phyloP scores from a whole-genome alignment of 37 sponge, comb jelly and placozoan species.

The Aplysina aerophoba region DNA sequence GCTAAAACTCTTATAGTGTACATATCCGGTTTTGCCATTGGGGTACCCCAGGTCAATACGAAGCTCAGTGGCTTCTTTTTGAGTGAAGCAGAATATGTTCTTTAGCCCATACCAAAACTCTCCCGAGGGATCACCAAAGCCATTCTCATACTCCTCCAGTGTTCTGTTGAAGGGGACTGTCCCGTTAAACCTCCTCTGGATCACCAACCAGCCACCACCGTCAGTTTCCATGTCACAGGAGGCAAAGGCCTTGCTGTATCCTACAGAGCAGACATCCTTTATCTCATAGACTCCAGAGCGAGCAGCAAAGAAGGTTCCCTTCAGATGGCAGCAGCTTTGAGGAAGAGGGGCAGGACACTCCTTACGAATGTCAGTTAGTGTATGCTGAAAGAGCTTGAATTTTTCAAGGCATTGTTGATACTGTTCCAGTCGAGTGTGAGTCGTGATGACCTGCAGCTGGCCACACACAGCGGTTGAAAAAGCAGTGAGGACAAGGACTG shows the following conservation, averaged over 20 bases:
- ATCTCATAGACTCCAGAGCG: conserved; percentile 28
- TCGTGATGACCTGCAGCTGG: no score
- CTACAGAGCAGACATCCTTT: background rate
- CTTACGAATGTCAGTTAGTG: background rate
- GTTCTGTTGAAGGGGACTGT: conserved; percentile 28
- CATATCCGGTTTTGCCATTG: conserved; percentile 38
- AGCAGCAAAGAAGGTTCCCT: background rate
- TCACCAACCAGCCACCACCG: conserved; percentile 27
- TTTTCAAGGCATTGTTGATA: no score
- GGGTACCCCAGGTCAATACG: conserved; percentile 32
- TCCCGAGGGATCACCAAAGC: conserved; percentile 36
- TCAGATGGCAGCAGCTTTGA: background rate
- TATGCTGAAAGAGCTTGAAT: no score
- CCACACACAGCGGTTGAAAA: no score
- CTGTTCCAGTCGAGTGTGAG: no score
- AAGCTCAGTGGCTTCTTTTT: conserved; percentile 14
- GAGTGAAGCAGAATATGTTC: conserved; percentile 36
- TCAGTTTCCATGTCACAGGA: conserved; percentile 38
- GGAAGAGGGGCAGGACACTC: background rate
- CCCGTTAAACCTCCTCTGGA: conserved; percentile 20
- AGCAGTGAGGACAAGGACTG: no score
- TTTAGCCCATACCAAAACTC: conserved; percentile 67
- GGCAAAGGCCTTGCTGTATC: background rate
- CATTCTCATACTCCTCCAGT: conserved; percentile 31
- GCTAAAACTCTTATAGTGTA: conserved; percentile 23